Base-by-base conservation (phyloP, 2,888 invertebrate genomes). In the Nebria brevicollis region DNA sequence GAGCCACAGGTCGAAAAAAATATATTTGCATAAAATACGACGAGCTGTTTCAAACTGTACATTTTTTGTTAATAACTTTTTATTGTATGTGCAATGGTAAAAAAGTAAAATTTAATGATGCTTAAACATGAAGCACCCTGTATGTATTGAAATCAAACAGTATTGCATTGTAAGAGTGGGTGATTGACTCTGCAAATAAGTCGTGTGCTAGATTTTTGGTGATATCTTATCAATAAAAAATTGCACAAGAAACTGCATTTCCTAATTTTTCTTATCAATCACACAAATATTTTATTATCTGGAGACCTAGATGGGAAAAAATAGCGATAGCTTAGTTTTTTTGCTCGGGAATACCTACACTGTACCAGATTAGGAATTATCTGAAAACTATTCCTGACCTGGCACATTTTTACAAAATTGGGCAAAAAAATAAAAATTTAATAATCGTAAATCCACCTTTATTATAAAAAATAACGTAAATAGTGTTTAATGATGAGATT, bases 211-310 rank as follows among this genome's bases (percentile, higher is more conserved):
- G 54, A 54, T 54, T 34, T 34, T 54, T 54, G 54, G 54, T 54
- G 54, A 13, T 54, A 54, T 78, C 66, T 79, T 79, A 79, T 79
- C 79, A 66, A 4, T 54, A 54, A 66, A 64, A 54, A 43, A 68
- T 79, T 75, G 43, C 75, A 79, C 70, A 42, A 79, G 43, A 66
- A 70, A 75, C 65, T 74, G 79, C 79, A 79, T 79, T 79, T 79
- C 79, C 79, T 75, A 79, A 79, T 75, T 41, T 34, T 79, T 74
- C 54, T 68, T 79, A 79, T 79, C 79, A 34, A 68, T 26, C 25
- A 10, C 25, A 34, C 7, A 25, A 5, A 70, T 70, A n/a, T 26
- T 4, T 26, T 20, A 70, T 70, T 25, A 70, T 34, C 70, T 70
- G 15, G 6, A 70, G 70, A 26, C 70, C 70, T 70, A 70, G 6